Conservation (phyloP, 1,140 invertebrate genomes). For the Pseudomyrmex cubaensis region DNA sequence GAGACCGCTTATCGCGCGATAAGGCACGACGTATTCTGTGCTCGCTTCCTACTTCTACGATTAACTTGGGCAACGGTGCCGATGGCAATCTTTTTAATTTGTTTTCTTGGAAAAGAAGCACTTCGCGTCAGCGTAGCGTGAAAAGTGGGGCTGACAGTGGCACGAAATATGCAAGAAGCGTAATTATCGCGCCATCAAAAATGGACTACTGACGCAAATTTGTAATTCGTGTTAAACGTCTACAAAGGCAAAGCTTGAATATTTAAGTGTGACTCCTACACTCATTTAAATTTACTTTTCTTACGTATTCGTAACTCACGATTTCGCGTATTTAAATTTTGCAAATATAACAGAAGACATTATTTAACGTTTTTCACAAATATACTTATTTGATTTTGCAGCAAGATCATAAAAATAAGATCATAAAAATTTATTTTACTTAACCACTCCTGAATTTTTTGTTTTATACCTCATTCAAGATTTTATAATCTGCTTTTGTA, state of each 20-base stretch:
- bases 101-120: slow-evolving; percentile 70
- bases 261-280: background rate
- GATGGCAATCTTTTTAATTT: slow-evolving; percentile 75
- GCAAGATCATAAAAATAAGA: no score
- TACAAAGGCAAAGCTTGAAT: background rate
- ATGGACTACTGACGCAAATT: slow-evolving; percentile 45
- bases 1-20: slow-evolving; percentile 67
- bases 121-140: slow-evolving; percentile 69
- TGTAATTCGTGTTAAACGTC: slow-evolving; percentile 20
- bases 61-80: slow-evolving; percentile 64
- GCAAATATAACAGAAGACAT: no score
- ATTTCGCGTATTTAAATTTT: background rate
- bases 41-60: slow-evolving; percentile 68
- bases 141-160: slow-evolving; percentile 62
- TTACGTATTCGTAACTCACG: background rate
- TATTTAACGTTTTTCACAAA: background rate
- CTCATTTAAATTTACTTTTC: background rate
- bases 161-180: slow-evolving; percentile 65
- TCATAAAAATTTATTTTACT: background rate
- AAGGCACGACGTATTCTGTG: slow-evolving; percentile 63
- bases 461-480: background rate
- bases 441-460: background rate
- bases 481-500: background rate
- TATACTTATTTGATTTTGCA: background rate
- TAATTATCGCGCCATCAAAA: slow-evolving; percentile 63